Evolutionary conservation across 2,113 vertebrate genomes (phyloP).

Genomic region (Cyanocitta stelleri): DNA sequence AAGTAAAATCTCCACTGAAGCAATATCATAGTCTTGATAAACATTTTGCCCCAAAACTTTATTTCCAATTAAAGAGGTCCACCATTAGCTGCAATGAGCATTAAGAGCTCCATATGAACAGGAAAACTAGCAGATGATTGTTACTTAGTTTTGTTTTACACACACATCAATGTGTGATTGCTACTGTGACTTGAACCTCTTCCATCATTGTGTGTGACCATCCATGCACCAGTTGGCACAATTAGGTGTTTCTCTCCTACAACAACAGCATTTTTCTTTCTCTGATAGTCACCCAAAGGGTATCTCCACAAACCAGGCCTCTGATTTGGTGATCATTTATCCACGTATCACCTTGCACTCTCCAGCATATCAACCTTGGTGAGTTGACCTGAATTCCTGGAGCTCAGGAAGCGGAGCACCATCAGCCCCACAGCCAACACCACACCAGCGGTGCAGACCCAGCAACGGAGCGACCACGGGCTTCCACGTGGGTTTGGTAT

Average conservation of each 20-base stretch:
- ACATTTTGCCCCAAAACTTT: background rate
- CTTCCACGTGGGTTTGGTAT: background rate
- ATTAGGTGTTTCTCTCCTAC: background rate
- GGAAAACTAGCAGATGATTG: background rate
- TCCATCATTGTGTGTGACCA: background rate
- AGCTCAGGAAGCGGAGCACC: background rate
- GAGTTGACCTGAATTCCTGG: background rate
- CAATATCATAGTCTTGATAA: background rate
- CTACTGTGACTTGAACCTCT: background rate
- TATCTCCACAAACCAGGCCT: background rate
- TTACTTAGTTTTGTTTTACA: background rate
- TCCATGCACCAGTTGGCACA: background rate
- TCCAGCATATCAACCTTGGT: rapidly evolving
- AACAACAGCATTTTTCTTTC: background rate
- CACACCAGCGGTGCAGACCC: background rate
- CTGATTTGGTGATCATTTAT: background rate
- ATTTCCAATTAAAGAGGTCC: background rate
- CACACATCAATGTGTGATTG: background rate
- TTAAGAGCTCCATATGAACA: background rate
- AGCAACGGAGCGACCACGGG: background rate
- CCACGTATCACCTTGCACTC: background rate
- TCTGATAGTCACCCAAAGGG: background rate
- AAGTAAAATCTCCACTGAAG: background rate
- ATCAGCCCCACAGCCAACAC: background rate
- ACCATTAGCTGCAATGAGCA: background rate